Evolutionary conservation across 2,888 invertebrate genomes (phyloP).

Genomic region (Terebella lapidaria): DNA sequence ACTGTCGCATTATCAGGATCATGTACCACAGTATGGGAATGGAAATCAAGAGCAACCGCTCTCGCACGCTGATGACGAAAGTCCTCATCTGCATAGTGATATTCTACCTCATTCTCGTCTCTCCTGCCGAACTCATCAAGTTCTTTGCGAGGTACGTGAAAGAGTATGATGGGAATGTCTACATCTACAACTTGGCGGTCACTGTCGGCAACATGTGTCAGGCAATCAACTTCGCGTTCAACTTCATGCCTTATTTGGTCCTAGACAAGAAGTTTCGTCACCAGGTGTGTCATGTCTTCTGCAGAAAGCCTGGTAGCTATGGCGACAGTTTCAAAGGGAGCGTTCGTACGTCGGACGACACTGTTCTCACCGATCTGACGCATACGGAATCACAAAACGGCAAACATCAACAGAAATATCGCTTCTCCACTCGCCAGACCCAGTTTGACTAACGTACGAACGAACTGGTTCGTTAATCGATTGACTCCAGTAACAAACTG

Average conservation of each 20-base stretch:
- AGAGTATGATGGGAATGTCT: neutral
- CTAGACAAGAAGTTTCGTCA: neutral
- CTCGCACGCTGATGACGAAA: neutral
- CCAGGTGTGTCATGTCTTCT: neutral
- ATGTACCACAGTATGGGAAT: neutral
- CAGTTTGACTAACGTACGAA: too few species aligned
- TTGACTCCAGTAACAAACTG: too few species aligned
- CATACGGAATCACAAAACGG: too few species aligned
- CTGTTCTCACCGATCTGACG: too few species aligned
- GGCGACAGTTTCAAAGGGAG: too few species aligned
- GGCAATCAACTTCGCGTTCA: neutral
- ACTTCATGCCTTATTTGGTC: conserved; percentile 2
- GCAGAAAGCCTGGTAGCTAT: neutral
- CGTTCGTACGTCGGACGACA: too few species aligned
- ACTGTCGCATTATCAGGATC: neutral
- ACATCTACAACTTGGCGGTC: neutral
- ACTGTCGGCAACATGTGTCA: neutral
- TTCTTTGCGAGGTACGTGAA: neutral
- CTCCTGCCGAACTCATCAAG: neutral
- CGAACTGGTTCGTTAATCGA: too few species aligned
- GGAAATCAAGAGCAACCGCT: neutral
- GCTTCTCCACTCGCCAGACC: too few species aligned
- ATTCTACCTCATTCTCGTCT: conserved; percentile 2
- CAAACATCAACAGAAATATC: too few species aligned
- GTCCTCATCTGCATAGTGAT: neutral